A percentile compares a stretch with the other conserved stretches of the same genome.
Conservation (phyloP, 1,140 invertebrate species). For the Diuraphis noxia region DNA sequence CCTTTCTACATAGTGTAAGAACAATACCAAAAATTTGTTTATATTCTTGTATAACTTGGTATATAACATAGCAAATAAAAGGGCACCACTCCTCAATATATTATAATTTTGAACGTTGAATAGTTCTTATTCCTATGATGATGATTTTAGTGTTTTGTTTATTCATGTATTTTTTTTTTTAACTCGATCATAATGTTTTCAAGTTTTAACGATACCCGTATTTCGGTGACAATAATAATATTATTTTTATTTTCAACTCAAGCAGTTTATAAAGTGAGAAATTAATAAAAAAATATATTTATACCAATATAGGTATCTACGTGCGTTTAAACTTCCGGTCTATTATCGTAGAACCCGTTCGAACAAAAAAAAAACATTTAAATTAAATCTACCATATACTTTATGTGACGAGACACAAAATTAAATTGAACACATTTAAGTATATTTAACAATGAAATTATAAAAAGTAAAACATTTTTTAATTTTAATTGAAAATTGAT, state of each 20-base stretch:
- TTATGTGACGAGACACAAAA: not conserved
- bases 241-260: not conserved
- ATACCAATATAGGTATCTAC: not conserved
- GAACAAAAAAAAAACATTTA: slow-evolving; percentile 13
- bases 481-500: not conserved
- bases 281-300: not conserved
- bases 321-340: slow-evolving; percentile 15
- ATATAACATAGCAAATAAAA: not conserved
- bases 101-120: not conserved
- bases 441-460: not conserved
- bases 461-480: not conserved
- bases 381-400: not conserved
- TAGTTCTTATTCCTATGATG: not conserved
- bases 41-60: not conserved
- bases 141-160: not conserved
- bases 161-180: not conserved
- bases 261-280: not conserved
- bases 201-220: not conserved
- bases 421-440: not conserved
- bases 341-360: not conserved
- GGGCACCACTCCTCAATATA: not conserved
- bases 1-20: not conserved
- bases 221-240: not conserved
- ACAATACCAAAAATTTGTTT: slow-evolving; percentile 2
- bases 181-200: not conserved